A percentile compares a stretch with the other conserved stretches of the same genome.
Evolutionary conservation across 2,113 vertebrate genomes (phyloP).

Genomic region (Podarcis cretensis): DNA sequence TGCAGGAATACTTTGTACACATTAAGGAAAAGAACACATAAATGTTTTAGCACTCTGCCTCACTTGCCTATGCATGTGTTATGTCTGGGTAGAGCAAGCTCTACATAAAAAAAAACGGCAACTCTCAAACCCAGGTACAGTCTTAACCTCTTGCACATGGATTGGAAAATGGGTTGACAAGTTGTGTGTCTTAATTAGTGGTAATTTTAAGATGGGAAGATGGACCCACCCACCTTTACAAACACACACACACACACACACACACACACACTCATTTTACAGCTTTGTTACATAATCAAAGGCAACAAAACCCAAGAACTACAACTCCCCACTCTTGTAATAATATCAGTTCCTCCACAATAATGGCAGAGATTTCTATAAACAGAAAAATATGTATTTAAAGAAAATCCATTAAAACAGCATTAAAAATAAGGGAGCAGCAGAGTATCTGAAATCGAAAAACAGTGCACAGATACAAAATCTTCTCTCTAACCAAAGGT

Average conservation of each 20-base stretch:
- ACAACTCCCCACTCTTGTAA: too few species aligned
- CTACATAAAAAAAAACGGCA: not conserved
- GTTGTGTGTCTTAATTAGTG: not conserved
- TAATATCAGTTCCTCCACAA: too few species aligned
- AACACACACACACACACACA: too few species aligned
- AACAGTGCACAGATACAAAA: not conserved
- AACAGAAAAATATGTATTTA: too few species aligned
- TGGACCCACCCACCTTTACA: too few species aligned
- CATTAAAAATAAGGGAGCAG: too few species aligned
- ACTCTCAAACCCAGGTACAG: not conserved
- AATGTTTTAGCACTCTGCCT: not conserved
- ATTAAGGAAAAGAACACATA: not conserved
- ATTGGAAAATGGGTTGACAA: not conserved
- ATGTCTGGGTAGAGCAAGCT: not conserved
- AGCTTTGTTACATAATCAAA: too few species aligned
- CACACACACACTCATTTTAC: too few species aligned
- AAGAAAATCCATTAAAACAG: too few species aligned
- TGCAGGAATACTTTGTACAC: not conserved
- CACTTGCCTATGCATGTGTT: not conserved
- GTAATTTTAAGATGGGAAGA: not conserved
- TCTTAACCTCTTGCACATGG: conserved; percentile 2
- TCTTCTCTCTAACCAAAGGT: too few species aligned
- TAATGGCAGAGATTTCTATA: too few species aligned
- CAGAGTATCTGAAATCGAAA: not conserved
- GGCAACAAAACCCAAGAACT: too few species aligned